These are phyloP conservation scores for Gallinago media DNA, from an alignment of 2,113 vertebrate genomes.

Conservation along the genomic window DNA sequence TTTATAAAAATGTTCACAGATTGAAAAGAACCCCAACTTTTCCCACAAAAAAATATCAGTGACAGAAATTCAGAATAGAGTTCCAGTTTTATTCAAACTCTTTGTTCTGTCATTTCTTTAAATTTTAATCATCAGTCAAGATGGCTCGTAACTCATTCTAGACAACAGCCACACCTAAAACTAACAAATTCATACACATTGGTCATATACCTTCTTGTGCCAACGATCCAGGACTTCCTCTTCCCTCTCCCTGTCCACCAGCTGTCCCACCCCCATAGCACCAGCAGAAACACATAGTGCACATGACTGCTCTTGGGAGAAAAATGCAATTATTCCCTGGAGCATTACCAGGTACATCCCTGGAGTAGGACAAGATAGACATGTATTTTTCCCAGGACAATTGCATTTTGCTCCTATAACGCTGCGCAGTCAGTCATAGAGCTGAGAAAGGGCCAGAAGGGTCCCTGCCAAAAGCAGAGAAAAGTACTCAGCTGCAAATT, in stretches of 20 bases:
- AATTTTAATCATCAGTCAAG: neutral
- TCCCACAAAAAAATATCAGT: neutral
- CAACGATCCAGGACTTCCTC: neutral
- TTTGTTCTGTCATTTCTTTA: neutral
- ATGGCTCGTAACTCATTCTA: neutral
- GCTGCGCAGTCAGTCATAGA: neutral
- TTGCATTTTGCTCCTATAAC: neutral
- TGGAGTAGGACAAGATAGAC: neutral
- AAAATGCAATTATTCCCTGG: neutral
- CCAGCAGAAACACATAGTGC: neutral
- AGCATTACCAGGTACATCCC: neutral
- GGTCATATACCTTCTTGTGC: neutral
- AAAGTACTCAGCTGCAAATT: neutral
- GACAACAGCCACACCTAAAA: neutral
- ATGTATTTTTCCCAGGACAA: neutral
- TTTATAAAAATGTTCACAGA: neutral
- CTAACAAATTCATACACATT: neutral
- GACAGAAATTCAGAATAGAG: neutral
- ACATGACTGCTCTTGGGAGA: fast-evolving
- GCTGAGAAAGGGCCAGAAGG: neutral
- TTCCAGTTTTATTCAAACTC: neutral
- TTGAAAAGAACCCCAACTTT: neutral
- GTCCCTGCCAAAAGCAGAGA: neutral
- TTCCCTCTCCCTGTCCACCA: neutral
- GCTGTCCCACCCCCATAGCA: fast-evolving